A percentile compares a stretch with the other conserved stretches of the same genome.
Conservation (phyloP, 2,888 invertebrate species). For the Caenorhabditis sp. region DNA sequence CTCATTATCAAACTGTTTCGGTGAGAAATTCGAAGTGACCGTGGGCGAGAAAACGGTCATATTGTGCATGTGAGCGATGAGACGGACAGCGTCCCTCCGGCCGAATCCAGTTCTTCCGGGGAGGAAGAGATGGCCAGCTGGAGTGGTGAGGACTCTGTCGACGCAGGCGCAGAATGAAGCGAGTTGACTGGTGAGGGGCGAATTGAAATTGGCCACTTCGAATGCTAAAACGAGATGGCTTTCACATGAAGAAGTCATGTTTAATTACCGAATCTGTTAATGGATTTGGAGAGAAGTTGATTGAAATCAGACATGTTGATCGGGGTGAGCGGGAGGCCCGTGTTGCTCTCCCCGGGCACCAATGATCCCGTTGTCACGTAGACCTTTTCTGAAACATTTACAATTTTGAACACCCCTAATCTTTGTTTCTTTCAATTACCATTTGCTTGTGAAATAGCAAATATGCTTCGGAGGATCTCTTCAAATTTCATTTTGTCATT, state of each 20-base stretch:
- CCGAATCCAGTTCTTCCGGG: constrained; percentile 91
- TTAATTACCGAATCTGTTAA: constrained; percentile 81
- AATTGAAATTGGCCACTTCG: constrained; percentile 87
- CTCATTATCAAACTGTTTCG: constrained; percentile 89
- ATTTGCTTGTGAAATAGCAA: constrained; percentile 30
- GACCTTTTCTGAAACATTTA: constrained; percentile 55
- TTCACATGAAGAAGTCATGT: neutral
- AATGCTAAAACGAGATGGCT: constrained; percentile 85
- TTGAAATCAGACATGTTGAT: constrained; percentile 71
- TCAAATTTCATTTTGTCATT: constrained; percentile 66
- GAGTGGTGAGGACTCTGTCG: constrained; percentile 85
- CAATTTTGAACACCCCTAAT: too few species aligned
- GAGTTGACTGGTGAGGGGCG: constrained; percentile 88
- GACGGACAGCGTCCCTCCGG: constrained; percentile 89
- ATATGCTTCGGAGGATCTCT: constrained; percentile 56
- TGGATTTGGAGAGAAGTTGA: constrained; percentile 84
- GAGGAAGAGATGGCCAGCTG: constrained; percentile 87
- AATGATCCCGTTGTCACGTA: constrained; percentile 60
- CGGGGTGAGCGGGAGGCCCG: constrained; percentile 72
- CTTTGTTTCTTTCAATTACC: constrained; percentile 20
- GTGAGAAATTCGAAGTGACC: constrained; percentile 86
- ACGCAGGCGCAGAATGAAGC: constrained; percentile 87
- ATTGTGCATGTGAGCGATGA: constrained; percentile 89
- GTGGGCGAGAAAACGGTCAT: constrained; percentile 86
- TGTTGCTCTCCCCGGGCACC: constrained; percentile 59